These are phyloP conservation scores for Lamprotornis superbus DNA, from an alignment of 2,113 vertebrate species.

Conservation along the genomic window DNA sequence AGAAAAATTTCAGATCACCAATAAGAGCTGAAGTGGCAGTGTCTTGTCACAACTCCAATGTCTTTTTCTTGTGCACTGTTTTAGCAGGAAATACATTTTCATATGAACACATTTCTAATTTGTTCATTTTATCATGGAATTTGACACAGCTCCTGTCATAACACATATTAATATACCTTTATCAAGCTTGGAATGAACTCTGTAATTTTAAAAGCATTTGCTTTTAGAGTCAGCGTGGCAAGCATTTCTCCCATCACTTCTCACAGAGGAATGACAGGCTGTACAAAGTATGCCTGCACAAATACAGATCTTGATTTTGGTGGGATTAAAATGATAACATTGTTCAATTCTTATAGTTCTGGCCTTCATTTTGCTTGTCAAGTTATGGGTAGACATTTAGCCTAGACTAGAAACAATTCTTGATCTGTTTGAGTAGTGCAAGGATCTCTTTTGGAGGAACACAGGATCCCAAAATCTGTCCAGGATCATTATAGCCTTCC, in stretches of 20 bases:
- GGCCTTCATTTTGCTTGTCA: background rate
- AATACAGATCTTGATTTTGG: background rate
- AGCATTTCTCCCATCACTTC: background rate
- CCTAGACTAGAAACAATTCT: background rate
- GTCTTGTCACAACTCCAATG: slow-evolving; percentile 1
- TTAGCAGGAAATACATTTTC: slow-evolving; percentile 17
- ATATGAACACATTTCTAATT: background rate
- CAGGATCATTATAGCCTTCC: rapidly evolving
- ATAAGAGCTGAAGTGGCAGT: background rate
- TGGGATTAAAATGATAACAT: background rate
- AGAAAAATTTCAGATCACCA: background rate
- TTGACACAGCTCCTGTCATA: slow-evolving; percentile 42
- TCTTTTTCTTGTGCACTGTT: background rate
- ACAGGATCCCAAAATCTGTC: background rate
- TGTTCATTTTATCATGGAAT: slow-evolving; percentile 18
- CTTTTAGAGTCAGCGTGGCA: background rate
- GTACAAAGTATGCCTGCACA: background rate
- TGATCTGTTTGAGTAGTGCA: background rate
- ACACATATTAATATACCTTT: slow-evolving; percentile 32
- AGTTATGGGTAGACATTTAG: background rate
- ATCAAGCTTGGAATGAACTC: slow-evolving; percentile 3
- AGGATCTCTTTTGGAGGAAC: background rate
- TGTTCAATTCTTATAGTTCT: background rate
- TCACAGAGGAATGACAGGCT: slow-evolving; percentile 10
- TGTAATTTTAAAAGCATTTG: slow-evolving; percentile 32